These are phyloP conservation scores for Heliconius sara DNA, from an alignment of 2,888 invertebrate genomes.

Conservation along the genomic window DNA sequence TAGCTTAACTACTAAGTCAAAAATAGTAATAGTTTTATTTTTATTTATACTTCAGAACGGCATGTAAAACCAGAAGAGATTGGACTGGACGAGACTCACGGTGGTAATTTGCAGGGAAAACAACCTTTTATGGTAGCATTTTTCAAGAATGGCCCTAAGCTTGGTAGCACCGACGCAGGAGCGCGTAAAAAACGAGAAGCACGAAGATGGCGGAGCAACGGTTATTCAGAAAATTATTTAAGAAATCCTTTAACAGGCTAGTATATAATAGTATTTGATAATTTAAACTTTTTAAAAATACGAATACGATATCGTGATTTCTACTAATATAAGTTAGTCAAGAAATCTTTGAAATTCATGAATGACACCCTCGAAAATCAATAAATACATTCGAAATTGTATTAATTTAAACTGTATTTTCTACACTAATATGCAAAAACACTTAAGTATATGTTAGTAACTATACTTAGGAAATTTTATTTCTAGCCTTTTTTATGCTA, in stretches of 20 bases:
- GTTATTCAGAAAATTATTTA: slow-evolving; percentile 79
- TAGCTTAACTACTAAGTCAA: too few relatives aligned
- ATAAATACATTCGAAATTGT: neutral
- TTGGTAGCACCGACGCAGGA: slow-evolving; percentile 79
- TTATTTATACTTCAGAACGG: slow-evolving; percentile 81
- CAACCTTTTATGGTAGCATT: slow-evolving; percentile 97
- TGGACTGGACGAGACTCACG: slow-evolving; percentile 90
- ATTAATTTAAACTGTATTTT: neutral
- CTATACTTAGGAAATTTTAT: neutral
- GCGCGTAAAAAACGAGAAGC: slow-evolving; percentile 85
- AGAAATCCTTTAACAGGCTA: slow-evolving; percentile 84
- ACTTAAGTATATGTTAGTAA: neutral
- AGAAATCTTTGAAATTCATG: neutral
- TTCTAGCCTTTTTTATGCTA: neutral
- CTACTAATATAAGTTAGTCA: neutral
- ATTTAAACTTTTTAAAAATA: neutral
- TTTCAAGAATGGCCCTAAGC: slow-evolving; percentile 86
- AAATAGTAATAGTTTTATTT: neutral
- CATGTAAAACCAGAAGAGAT: slow-evolving; percentile 93
- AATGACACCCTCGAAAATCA: neutral
- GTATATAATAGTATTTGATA: slow-evolving; percentile 15
- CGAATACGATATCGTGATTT: neutral
- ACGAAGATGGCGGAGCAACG: slow-evolving; percentile 81
- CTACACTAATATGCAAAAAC: neutral
- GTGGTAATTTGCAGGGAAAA: slow-evolving; percentile 86